Evolutionary conservation across 2,797 vertebrate genomes (phyloP).

Genomic region (Brachyalestes nurse): DNA sequence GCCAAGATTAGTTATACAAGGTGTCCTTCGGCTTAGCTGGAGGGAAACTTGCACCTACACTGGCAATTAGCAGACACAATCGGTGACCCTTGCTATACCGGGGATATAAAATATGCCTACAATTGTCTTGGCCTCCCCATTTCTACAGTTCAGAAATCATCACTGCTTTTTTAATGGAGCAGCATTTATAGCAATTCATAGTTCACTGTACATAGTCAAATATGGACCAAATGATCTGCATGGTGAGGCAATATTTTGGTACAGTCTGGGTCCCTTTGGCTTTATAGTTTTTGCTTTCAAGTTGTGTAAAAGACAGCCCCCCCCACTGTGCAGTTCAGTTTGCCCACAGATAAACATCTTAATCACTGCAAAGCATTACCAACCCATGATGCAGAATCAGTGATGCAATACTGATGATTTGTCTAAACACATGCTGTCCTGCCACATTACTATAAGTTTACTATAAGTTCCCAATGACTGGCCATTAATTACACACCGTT

Average conservation of each 20-base stretch:
- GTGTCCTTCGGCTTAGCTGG: no score
- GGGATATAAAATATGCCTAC: no score
- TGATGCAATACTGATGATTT: background rate
- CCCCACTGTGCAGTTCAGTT: background rate
- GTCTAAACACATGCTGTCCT: background rate
- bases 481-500: background rate
- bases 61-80: no score
- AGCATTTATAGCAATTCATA: background rate
- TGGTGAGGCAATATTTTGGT: background rate
- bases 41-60: no score
- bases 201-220: background rate
- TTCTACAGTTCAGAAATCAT: no score
- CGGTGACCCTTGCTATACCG: no score
- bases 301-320: background rate
- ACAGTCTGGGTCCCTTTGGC: background rate
- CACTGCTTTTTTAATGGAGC: background rate
- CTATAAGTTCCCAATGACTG: background rate
- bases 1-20: no score
- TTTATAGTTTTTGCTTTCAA: slow-evolving; percentile 7
- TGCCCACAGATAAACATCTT: background rate
- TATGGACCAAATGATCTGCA: background rate
- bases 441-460: no score
- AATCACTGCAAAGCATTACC: background rate
- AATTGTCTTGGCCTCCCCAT: no score
- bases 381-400: background rate